A percentile compares a stretch with the other conserved stretches of the same genome.
phyloP scores from a whole-genome alignment of 2,113 vertebrate species.

The Cheilinus undulatus region DNA sequence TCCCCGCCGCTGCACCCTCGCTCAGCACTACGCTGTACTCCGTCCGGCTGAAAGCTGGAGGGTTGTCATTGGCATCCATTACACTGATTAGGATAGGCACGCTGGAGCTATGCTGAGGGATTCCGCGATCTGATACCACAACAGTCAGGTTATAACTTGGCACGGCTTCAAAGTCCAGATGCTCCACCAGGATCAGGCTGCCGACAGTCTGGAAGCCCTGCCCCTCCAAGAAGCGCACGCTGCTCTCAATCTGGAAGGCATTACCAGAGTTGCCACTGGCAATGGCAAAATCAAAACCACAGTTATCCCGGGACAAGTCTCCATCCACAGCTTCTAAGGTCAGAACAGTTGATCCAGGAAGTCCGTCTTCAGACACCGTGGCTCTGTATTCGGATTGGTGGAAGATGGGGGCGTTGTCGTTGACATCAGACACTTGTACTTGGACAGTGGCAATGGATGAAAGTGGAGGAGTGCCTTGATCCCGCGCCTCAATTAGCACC shows the following conservation, averaged over 20 bases:
- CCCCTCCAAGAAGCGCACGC: conserved; percentile 85
- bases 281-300: conserved; percentile 93
- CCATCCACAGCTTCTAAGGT: conserved; percentile 89
- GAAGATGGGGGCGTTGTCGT: conserved; percentile 93
- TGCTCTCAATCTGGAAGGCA: conserved; percentile 94
- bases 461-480: conserved; percentile 88
- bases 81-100: conserved; percentile 88
- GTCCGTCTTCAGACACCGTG: conserved; percentile 89
- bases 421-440: conserved; percentile 91
- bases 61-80: conserved; percentile 92
- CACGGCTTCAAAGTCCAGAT: conserved; percentile 91
- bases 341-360: conserved; percentile 90
- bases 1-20: conserved; percentile 85
- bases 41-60: conserved; percentile 87
- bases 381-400: conserved; percentile 87
- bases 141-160: conserved; percentile 91
- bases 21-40: conserved; percentile 88
- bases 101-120: conserved; percentile 89
- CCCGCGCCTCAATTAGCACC: conserved; percentile 90
- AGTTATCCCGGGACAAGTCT: conserved; percentile 90
- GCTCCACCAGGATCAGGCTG: conserved; percentile 90
- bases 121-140: conserved; percentile 90
- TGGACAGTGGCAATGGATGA: conserved; percentile 89
- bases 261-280: conserved; percentile 91
- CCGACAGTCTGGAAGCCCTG: conserved; percentile 87